Evolutionary conservation across 2,797 vertebrate genomes (phyloP).

Genomic region (Darevskia nairensis): DNA sequence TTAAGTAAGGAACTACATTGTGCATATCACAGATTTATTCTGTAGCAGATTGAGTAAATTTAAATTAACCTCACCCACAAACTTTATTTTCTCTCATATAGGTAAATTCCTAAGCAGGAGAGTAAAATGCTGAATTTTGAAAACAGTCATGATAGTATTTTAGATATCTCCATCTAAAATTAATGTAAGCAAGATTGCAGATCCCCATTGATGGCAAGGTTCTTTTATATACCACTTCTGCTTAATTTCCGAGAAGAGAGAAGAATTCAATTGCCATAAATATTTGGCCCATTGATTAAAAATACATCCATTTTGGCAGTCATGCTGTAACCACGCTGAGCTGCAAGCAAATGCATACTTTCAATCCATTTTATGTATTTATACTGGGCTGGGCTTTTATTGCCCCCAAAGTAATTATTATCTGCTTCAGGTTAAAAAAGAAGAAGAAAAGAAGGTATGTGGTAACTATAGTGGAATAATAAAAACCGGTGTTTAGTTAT

Average conservation of each 20-base stretch:
- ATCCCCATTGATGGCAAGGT: background rate
- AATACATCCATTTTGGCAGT: constrained; percentile 5
- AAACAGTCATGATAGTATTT: too few species aligned
- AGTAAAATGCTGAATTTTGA: background rate
- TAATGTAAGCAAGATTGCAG: background rate
- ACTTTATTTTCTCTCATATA: background rate
- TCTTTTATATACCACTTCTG: constrained; percentile 7
- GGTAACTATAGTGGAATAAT: constrained; percentile 18
- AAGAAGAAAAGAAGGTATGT: background rate
- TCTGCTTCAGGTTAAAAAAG: background rate
- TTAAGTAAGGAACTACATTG: background rate
- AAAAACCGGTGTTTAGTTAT: constrained; percentile 4
- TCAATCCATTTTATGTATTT: constrained; percentile 9
- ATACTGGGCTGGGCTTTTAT: constrained; percentile 15
- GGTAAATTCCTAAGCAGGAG: background rate
- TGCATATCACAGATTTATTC: background rate
- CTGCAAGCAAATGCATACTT: constrained; percentile 7
- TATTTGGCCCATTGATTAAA: constrained; percentile 23
- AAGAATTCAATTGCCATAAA: constrained; percentile 5
- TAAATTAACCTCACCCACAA: background rate
- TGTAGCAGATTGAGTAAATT: background rate
- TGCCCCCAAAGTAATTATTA: constrained; percentile 8
- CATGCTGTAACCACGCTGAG: background rate
- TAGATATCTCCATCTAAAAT: background rate
- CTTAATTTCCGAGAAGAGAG: background rate